A percentile compares a stretch with the other conserved stretches of the same genome.
These are phyloP conservation scores for Xestia sexstrigata DNA, from an alignment of 2,888 invertebrate species.

Conservation along the genomic window DNA sequence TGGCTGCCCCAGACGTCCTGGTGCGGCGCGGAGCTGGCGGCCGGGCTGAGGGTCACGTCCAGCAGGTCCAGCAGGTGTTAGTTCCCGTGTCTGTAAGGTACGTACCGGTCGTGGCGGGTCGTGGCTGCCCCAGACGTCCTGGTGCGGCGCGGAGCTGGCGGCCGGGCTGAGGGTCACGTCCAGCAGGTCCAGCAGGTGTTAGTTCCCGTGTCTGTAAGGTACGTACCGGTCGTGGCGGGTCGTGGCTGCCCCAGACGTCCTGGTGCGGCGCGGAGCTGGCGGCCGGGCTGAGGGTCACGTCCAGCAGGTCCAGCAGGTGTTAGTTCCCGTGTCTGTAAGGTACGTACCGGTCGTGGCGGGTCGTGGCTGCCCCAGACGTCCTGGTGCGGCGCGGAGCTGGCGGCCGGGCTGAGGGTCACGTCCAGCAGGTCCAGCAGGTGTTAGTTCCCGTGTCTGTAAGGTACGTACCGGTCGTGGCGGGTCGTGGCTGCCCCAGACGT, in stretches of 20 bases:
- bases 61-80: conserved; percentile 96
- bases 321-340: no score
- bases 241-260: conserved; percentile 92
- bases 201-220: no score
- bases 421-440: conserved; percentile 96
- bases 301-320: conserved; percentile 96
- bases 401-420: conserved; percentile 92
- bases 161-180: conserved; percentile 93
- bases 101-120: conserved; percentile 86
- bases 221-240: conserved; percentile 84
- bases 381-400: conserved; percentile 74
- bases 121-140: conserved; percentile 92
- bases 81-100: no score
- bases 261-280: conserved; percentile 74
- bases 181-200: conserved; percentile 95
- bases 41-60: conserved; percentile 93
- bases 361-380: conserved; percentile 92
- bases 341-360: conserved; percentile 84
- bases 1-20: conserved; percentile 93
- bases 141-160: conserved; percentile 75
- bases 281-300: conserved; percentile 93
- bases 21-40: conserved; percentile 76
- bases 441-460: no score
- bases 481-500: conserved; percentile 92
- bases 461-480: conserved; percentile 84